Evolutionary conservation across 2,888 invertebrate genomes (phyloP), one percentile per base, ranked within the genome.

Genomic region (Agriopis leucophaearia): DNA sequence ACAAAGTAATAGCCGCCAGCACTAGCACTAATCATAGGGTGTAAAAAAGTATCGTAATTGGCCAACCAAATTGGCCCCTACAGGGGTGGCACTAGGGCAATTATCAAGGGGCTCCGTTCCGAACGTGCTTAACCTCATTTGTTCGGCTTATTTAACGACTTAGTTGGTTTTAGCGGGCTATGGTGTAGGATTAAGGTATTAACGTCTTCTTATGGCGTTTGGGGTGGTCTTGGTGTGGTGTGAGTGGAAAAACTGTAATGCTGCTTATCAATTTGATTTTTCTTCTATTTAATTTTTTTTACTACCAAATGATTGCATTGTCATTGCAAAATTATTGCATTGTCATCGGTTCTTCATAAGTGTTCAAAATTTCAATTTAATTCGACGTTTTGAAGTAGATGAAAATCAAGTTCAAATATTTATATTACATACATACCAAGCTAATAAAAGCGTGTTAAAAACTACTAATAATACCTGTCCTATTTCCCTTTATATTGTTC

Each of bases 111-210:
- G 85, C 78, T 81, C 78, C 55, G 47, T 62, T 65, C 40, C 44
- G 57, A 61, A 83, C 77, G 81, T 80, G 83, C 86, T 90, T 88
- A 89, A 83, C 86, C 83, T 86, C 86, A 86, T 90, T 89, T 87
- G 88, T 82, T 79, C 78, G 85, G 88, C 84, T 89, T 88, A 87
- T 86, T 88, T 85, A 87, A 83, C 81, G 80, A 79, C 78, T 82
- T 77, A 72, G 70, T 48, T 38, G 60, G 72, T 64, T 68, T 79
- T 73, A 74, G 79, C 69, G 74, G 65, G 66, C 73, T 74, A 71
- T 78, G 72, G 73, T 76, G 76, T 74, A 54, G 77, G 82, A 81
- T 82, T 82, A 79, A 68, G 71, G 64, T 69, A 64, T 73, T 73
- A 69, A 62, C 65, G 71, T 66, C 68, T 69, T 68, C 69, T 74